These are phyloP conservation scores for Merops nubicus DNA, from an alignment of 2,113 vertebrate species.

Conservation along the genomic window DNA sequence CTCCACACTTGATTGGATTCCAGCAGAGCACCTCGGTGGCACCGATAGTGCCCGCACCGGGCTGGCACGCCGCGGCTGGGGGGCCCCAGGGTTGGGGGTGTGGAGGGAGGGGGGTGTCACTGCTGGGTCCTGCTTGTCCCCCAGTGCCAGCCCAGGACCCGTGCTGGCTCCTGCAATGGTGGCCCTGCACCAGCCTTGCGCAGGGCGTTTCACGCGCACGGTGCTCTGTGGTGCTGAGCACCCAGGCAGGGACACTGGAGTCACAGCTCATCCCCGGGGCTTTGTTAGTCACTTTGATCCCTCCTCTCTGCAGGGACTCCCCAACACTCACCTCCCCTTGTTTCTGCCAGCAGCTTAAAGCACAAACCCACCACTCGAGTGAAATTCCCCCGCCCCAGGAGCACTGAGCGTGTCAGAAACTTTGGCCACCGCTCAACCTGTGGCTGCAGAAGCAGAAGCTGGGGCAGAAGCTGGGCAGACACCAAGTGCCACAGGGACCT, in stretches of 20 bases:
- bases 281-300: too few relatives aligned
- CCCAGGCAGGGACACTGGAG: accelerated
- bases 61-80: accelerated
- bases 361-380: background rate
- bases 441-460: background rate
- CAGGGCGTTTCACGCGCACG: accelerated
- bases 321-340: accelerated
- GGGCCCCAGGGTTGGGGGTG: accelerated
- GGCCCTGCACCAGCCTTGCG: background rate
- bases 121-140: background rate
- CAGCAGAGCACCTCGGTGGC: conserved; percentile 44
- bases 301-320: accelerated
- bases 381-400: accelerated
- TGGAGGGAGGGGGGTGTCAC: background rate
- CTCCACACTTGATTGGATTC: conserved; percentile 51
- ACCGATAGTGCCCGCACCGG: background rate
- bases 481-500: accelerated
- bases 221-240: background rate
- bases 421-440: background rate
- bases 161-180: background rate
- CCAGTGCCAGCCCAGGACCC: background rate
- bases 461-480: background rate
- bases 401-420: accelerated
- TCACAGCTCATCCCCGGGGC: accelerated
- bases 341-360: background rate